Evolutionary conservation across 1,140 invertebrate genomes (phyloP).

Genomic region (Tachypleus tridentatus): DNA sequence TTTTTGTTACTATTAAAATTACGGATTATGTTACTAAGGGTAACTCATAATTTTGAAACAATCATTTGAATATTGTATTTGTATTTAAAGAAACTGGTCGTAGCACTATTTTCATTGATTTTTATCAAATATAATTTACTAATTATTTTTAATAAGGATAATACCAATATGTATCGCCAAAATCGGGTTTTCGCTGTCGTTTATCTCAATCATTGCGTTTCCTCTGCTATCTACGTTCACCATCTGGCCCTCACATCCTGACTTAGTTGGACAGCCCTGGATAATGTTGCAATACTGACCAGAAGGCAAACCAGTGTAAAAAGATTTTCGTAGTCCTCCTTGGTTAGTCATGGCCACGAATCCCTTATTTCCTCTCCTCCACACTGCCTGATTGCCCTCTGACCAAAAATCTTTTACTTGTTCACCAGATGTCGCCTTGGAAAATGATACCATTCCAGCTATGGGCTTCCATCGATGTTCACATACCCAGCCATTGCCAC

Average conservation of each 20-base stretch:
- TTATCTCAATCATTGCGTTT: conserved; percentile 32
- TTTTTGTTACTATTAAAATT: no score
- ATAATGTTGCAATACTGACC: conserved; percentile 79
- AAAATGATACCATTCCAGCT: conserved; percentile 53
- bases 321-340: conserved; percentile 14
- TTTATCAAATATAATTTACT: no score
- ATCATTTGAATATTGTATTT: no score
- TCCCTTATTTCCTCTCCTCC: conserved; percentile 50
- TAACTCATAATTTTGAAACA: no score
- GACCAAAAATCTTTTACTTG: conserved; percentile 49
- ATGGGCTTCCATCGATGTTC: conserved; percentile 48
- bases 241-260: conserved; percentile 54
- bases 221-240: conserved; percentile 50
- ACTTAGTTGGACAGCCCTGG: conserved; percentile 48
- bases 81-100: no score
- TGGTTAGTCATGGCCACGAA: conserved; percentile 59
- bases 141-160: no score
- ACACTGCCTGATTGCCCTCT: conserved; percentile 58
- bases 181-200: no score
- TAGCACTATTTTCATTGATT: no score
- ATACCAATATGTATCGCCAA: no score
- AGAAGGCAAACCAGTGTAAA: conserved; percentile 54
- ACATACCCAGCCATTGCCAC: conserved; percentile 71
- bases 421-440: conserved; percentile 45
- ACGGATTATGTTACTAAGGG: no score